Conservation (phyloP, 2,113 vertebrate species). For the Leptocoma aspasia region DNA sequence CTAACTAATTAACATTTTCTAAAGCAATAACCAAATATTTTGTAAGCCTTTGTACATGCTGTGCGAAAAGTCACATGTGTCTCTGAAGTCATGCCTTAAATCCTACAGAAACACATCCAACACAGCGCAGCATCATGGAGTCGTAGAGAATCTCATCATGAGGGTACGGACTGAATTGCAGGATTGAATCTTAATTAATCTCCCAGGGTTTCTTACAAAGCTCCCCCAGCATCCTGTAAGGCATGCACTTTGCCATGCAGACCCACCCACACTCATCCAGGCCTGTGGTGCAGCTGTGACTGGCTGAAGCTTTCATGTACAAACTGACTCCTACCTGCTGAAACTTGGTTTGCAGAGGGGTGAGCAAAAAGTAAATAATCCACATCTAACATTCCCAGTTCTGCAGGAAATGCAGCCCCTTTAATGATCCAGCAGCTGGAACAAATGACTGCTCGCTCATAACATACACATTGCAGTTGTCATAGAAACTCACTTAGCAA, state of each 20-base stretch:
- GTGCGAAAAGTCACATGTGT: not conserved
- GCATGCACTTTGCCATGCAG: not conserved
- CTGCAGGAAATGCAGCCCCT: not conserved
- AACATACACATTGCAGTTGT: conserved; percentile 66
- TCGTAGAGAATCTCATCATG: not conserved
- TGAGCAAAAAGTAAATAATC: conserved; percentile 36
- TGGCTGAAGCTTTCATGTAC: not conserved
- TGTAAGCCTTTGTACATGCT: not conserved
- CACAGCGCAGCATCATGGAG: not conserved
- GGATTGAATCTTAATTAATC: not conserved
- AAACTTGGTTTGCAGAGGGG: not conserved
- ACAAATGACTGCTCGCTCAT: conserved; percentile 69
- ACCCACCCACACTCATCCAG: not conserved
- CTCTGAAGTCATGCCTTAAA: not conserved
- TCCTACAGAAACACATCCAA: not conserved
- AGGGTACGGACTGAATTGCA: not conserved
- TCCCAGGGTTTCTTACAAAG: not conserved
- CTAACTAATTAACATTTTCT: not conserved
- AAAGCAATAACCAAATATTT: not conserved
- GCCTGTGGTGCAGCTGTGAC: not conserved
- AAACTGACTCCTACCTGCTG: not conserved
- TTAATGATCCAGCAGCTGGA: conserved; percentile 69
- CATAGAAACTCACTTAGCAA: conserved; percentile 78
- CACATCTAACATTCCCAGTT: not conserved
- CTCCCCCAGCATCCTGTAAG: not conserved